Evolutionary conservation across 1,140 invertebrate species (phyloP), one percentile per base, ranked within the genome.

Genomic region (Caenorhabditis inopinata): DNA sequence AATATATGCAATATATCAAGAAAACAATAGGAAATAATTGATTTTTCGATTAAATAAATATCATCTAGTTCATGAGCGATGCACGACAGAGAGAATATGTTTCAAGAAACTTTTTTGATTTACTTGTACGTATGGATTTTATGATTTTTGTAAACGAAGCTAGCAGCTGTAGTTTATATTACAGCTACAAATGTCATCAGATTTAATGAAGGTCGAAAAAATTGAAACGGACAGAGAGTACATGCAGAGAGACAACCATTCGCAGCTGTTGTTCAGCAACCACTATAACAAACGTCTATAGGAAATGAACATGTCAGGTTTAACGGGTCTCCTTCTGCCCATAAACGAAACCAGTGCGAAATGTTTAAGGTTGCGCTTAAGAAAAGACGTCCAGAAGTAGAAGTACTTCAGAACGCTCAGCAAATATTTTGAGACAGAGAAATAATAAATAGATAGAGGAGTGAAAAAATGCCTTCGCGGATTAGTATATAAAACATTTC

Each of bases 271-370:
- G 32, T 68, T 38, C 58, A 68, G 58, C 58, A 38, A 32, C 32
- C 32, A 68, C 5, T 68, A 68, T 68, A 68, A 68, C 58, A 68
- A 68, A 68, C 38, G 58, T 11, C 58, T 68, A 32, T 11, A 23
- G 38, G 38, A 16, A 32, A 18, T 38, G 58, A 68, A 68, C 58
- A 42, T 32, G 58, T 68, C 58, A 32, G 53, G 32, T 68, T 68
- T 68, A 68, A 38, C 58, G 58, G 58, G 14, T 21, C 32, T 68
- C 38, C 14, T 7, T 14, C 5, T 68, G 58, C 38, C 58, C 58
- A 68, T 68, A 68, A 68, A 68, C 32, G n/a, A 68, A 68, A 68
- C 58, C 58, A 68, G 58, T 68, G 58, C 58, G 58, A 68, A 68
- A 68, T 68, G 58, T 68, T 68, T 68, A 68, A 32, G 32, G 58